Percentiles rank a stretch among this genome's conserved stretches.
Conservation (phyloP, 2,113 vertebrate species). For the Chamaea fasciata region DNA sequence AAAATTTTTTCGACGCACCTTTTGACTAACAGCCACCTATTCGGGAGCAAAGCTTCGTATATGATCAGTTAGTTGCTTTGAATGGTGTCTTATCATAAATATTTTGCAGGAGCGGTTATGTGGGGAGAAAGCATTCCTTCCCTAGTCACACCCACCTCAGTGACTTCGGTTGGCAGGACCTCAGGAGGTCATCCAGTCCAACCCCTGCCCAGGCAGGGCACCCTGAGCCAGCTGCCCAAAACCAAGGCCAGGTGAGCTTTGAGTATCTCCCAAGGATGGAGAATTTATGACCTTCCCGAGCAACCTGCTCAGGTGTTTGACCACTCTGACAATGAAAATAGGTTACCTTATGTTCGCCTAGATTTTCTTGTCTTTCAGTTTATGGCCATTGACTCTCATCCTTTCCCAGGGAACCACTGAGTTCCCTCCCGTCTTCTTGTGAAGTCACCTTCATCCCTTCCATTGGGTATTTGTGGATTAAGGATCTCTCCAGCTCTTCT, state of each 20-base stretch:
- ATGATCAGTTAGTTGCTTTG: neutral
- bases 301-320: neutral
- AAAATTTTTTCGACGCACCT: accelerated
- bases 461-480: neutral
- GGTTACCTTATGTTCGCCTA: accelerated
- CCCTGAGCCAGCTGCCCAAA: neutral
- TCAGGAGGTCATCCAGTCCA: neutral
- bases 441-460: neutral
- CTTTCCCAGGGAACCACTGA: neutral
- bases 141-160: accelerated
- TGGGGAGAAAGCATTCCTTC: neutral
- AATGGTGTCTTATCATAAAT: neutral
- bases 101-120: neutral
- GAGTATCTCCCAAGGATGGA: neutral
- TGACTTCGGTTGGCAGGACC: no score
- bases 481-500: neutral
- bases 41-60: neutral
- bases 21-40: neutral
- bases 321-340: accelerated
- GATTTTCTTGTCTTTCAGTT: neutral
- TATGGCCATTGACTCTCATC: neutral
- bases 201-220: neutral
- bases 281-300: neutral
- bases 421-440: neutral
- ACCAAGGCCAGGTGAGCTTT: neutral